These are phyloP conservation scores for Pachypeltis micranthus DNA, from an alignment of 1,140 invertebrate genomes.

Conservation along the genomic window DNA sequence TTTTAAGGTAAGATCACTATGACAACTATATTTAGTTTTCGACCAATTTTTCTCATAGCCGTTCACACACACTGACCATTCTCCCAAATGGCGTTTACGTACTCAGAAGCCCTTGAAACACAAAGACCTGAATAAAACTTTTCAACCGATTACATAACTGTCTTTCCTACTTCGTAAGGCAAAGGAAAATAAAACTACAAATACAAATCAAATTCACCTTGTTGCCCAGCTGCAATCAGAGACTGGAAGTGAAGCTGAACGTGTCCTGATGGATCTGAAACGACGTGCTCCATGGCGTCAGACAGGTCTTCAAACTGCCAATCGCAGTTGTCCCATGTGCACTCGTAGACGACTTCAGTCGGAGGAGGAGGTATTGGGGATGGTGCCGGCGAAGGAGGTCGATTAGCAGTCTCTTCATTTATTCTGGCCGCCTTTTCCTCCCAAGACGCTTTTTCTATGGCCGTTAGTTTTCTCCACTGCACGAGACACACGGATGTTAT, in stretches of 20 bases:
- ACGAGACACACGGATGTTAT: no score
- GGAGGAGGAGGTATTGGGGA: conserved; percentile 26
- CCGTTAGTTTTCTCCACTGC: conserved; percentile 80
- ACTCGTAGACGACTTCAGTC: conserved; percentile 61
- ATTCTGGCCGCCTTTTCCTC: conserved; percentile 79
- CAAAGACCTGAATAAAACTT: no score
- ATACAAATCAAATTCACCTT: neutral
- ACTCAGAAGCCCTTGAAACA: no score
- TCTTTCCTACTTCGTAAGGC: no score
- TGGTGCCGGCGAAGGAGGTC: conserved; percentile 36
- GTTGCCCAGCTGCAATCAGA: conserved; percentile 11
- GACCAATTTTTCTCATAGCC: no score
- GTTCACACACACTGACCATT: no score
- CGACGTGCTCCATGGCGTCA: conserved; percentile 82
- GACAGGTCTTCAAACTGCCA: conserved; percentile 82
- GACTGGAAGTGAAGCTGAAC: conserved; percentile 38
- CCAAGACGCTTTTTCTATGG: conserved; percentile 80
- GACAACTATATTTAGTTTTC: no score
- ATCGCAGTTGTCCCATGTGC: conserved; percentile 85
- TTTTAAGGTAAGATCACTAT: no score
- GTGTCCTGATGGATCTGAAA: conserved; percentile 56
- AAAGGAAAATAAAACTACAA: no score
- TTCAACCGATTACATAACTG: no score
- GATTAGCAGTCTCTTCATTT: conserved; percentile 66
- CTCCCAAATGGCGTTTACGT: no score